Conservation (phyloP, 2,113 vertebrate genomes). For the Plestiodon gilberti region DNA sequence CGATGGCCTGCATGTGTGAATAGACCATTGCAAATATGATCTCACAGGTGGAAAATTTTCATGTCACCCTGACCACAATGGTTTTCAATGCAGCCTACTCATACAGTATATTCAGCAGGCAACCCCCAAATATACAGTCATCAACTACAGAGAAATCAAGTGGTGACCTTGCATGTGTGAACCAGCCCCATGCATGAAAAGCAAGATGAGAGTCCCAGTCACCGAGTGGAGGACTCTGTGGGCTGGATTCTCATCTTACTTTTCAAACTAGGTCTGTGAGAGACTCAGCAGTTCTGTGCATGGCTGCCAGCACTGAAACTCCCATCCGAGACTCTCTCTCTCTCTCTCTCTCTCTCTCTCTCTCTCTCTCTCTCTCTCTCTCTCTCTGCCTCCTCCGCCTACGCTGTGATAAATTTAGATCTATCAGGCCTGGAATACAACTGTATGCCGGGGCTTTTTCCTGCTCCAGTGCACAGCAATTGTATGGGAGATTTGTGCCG, state of each 20-base stretch:
- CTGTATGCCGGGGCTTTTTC: not conserved
- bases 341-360: not conserved
- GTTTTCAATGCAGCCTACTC: not conserved
- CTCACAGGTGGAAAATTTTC: too few species aligned
- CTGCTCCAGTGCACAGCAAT: slow-evolving; percentile 31
- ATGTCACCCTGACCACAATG: not conserved
- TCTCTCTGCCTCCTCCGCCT: not conserved
- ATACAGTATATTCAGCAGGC: not conserved
- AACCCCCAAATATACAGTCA: not conserved
- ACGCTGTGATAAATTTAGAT: slow-evolving; percentile 21
- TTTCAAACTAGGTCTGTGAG: not conserved
- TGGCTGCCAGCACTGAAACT: not conserved
- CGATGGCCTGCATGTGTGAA: too few species aligned
- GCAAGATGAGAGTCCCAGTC: slow-evolving; percentile 1
- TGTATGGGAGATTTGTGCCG: not conserved
- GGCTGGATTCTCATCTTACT: not conserved
- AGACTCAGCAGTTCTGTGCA: not conserved
- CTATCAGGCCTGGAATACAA: not conserved
- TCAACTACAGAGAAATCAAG: not conserved
- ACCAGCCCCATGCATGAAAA: not conserved
- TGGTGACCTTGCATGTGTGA: not conserved
- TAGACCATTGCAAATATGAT: too few species aligned
- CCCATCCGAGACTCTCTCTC: not conserved
- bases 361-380: not conserved
- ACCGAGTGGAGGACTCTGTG: not conserved